Conservation (phyloP, 2,888 invertebrate genomes). For the Oscheius sp. region DNA sequence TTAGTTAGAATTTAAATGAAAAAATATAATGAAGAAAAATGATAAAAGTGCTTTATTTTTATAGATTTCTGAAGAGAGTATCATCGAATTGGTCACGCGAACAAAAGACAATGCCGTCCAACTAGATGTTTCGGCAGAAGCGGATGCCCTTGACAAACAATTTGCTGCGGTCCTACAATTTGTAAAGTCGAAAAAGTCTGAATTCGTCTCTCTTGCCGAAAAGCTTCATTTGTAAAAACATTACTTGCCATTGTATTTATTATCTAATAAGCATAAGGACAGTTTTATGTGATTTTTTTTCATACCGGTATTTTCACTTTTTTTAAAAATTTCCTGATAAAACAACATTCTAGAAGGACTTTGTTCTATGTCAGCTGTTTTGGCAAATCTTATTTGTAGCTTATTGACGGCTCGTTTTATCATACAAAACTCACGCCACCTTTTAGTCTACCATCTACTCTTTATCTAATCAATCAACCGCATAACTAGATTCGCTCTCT, state of each 20-base stretch:
- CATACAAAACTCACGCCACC: slow-evolving; percentile 6
- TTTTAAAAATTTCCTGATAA: slow-evolving; percentile 26
- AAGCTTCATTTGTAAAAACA: slow-evolving; percentile 13
- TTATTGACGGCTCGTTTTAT: background rate
- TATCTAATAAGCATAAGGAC: background rate
- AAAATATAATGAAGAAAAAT: background rate
- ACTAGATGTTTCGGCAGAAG: slow-evolving; percentile 91
- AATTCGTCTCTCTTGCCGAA: slow-evolving; percentile 98
- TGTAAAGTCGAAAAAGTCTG: slow-evolving; percentile 95
- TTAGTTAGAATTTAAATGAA: slow-evolving; percentile 59
- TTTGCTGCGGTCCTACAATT: slow-evolving; percentile 81
- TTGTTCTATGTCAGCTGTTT: background rate
- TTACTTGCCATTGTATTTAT: slow-evolving; percentile 9
- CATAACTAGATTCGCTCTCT: background rate
- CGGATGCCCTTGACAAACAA: slow-evolving; percentile 94
- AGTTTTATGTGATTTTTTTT: slow-evolving; percentile 26
- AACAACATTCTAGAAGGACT: background rate
- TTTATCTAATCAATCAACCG: background rate
- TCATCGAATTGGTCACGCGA: slow-evolving; percentile 84
- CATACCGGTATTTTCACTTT: slow-evolving; percentile 23
- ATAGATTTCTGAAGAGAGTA: slow-evolving; percentile 78
- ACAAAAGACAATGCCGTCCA: slow-evolving; percentile 91
- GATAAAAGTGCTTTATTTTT: background rate
- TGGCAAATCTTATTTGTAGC: background rate
- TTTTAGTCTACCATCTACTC: background rate